phyloP scores from a whole-genome alignment of 2,888 invertebrate species.

The Lampropteryx suffumata region DNA sequence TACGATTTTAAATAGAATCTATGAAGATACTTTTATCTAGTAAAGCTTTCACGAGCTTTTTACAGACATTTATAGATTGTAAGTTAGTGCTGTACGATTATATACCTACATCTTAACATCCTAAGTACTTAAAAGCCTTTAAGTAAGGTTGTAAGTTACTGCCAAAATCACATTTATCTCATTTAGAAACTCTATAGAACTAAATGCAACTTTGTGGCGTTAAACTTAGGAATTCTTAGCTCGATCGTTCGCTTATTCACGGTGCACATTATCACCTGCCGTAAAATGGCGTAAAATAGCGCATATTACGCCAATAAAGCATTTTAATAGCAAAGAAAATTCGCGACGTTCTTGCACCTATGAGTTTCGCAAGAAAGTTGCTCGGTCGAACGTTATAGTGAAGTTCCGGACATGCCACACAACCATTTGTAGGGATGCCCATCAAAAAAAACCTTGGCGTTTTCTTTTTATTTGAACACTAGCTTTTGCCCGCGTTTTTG shows the following conservation, averaged over 20 bases:
- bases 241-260: constrained; percentile 31
- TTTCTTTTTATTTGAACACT: too few relatives aligned
- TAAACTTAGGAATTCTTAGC: constrained; percentile 32
- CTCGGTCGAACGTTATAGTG: constrained; percentile 52
- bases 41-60: not conserved
- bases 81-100: too few relatives aligned
- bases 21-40: too few relatives aligned
- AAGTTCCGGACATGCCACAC: constrained; percentile 57
- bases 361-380: constrained; percentile 52
- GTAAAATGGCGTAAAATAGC: constrained; percentile 44
- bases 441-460: constrained; percentile 7
- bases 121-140: not conserved
- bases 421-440: constrained; percentile 30
- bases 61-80: too few relatives aligned
- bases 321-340: constrained; percentile 56
- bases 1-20: not conserved
- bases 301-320: constrained; percentile 58
- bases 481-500: too few relatives aligned
- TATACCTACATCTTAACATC: too few relatives aligned
- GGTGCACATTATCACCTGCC: constrained; percentile 41
- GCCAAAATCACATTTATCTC: constrained; percentile 13
- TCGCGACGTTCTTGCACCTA: constrained; percentile 45
- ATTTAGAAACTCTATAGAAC: constrained; percentile 11
- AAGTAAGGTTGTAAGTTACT: not conserved
- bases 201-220: constrained; percentile 23